Evolutionary conservation across 2,113 vertebrate species (phyloP), one percentile per base, ranked within the genome.

Genomic region (Picathartes gymnocephalus): DNA sequence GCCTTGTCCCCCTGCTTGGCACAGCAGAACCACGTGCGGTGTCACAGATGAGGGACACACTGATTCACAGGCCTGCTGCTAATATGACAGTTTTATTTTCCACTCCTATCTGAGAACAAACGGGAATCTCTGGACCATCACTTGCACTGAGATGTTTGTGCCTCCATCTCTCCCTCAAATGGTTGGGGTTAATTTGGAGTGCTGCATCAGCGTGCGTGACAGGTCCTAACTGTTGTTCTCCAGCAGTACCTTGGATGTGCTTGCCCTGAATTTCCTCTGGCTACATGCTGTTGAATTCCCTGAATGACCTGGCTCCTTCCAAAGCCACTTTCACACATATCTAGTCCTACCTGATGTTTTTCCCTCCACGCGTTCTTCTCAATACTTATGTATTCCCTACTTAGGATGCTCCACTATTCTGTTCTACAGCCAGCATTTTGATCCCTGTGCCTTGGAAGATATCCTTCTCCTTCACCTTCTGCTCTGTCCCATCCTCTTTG

Each of bases 1-100:
- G 8, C 81, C 65, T 56, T 50, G 28, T 82, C 9, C 20, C 19
- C 7, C 10, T 0, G 5, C 51, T 81, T 1, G 1, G 40, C 12
- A 2, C 11, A 2, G 45, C 71, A 83, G 66, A 72, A 9, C 53
- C 62, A 8, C 0, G 0, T 3, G 1, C 0, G 2, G 25, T 83
- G 56, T 78, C 80, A 80, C 82, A 84, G 72, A 5, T 61, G 69
- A 90, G 76, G 56, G 83, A 56, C 69, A 60, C 72, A 42, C 65
- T 88, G 65, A 84, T 86, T 77, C 85, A 68, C 7, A 72, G 80
- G 28, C 65, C 39, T 56, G 54, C 64, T 86, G 37, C 35, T 92
- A 56, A 60, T 74, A 47, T 42, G 64, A 39, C 68, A 76, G 64
- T 37, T 94, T 81, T 81, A 50, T 93, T 94, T 92, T 78, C 72